Percentiles rank a stretch among this genome's conserved stretches.
These are phyloP conservation scores for Seira sanloemensis DNA, from an alignment of 2,888 invertebrate genomes.

Conservation along the genomic window DNA sequence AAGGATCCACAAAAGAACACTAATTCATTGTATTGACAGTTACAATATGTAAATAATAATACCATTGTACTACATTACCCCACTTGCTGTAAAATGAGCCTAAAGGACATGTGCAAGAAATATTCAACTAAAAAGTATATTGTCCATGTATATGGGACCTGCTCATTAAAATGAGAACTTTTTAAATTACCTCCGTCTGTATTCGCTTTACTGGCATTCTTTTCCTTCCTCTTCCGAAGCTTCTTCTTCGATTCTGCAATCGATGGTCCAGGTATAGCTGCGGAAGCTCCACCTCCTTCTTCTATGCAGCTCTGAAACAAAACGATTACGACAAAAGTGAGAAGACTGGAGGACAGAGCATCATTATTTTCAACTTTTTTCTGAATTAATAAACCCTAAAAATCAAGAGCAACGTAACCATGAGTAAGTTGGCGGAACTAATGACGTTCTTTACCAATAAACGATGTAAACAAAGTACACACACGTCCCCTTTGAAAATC, in stretches of 20 bases:
- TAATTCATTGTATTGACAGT: no score
- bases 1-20: no score
- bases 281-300: constrained; percentile 38
- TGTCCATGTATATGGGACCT: no score
- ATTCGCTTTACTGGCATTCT: constrained; percentile 66
- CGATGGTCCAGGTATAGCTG: constrained; percentile 34
- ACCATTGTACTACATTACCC: no score
- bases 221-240: constrained; percentile 71
- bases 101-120: no score
- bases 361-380: background rate
- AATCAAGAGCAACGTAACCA: background rate
- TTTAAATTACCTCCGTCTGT: constrained; percentile 70
- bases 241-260: constrained; percentile 70
- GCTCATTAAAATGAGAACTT: no score
- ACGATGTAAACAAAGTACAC: no score
- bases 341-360: background rate
- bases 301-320: constrained; percentile 34
- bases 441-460: no score
- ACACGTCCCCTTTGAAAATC: no score
- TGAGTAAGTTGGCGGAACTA: background rate
- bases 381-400: background rate
- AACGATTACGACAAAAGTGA: background rate
- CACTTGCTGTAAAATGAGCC: no score
- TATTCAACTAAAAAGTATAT: no score
- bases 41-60: no score